Evolutionary conservation across 1,140 invertebrate genomes (phyloP), one percentile per base, ranked within the genome.

Genomic region (Galleria mellonella): DNA sequence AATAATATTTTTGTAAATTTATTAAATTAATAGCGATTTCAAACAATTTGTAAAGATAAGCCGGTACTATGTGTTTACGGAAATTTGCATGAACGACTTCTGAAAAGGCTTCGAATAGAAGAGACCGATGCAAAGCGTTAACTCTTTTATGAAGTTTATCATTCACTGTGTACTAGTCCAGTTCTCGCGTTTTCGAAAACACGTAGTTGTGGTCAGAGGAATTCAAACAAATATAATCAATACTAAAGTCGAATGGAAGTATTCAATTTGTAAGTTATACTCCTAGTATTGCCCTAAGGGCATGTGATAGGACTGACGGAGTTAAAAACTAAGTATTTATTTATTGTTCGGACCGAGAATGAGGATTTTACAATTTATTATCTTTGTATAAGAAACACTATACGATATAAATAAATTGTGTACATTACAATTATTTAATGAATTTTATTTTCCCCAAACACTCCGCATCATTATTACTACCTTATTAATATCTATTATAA

Each of bases 371-470:
- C 82, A 85, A 82, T 83, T 85, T 85, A 85, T 85, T 79, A 82
- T 74, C 78, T 83, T 85, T 85, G 78, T 85, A 83, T 85, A 85
- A 83, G 73, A 84, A 71, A 79, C 62, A 61, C 67, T 77, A 81
- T 84, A 79, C 76, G 81, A 84, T 83, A 82, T 77, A 54, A 85
- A 85, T 85, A 85, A 83, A 85, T 85, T 85, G 81, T 85, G 81
- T 85, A 85, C 78, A 83, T 83, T 78, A 78, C 61, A 78, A 78
- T 62, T 73, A 72, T 51, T 40, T 10, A 53, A 49, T 58, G 53
- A 43, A 72, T 81, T 84, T 82, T 66, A 74, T 78, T 82, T 77
- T 32, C 43, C 41, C 45, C 27, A 23, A 3, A 23, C 2, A 23
- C n/a, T n/a, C n/a, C n/a, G n/a, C n/a, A n/a, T n/a, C n/a, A n/a